phyloP scores from a whole-genome alignment of 2,797 vertebrate species.

The Melanogrammus aeglefinus region DNA sequence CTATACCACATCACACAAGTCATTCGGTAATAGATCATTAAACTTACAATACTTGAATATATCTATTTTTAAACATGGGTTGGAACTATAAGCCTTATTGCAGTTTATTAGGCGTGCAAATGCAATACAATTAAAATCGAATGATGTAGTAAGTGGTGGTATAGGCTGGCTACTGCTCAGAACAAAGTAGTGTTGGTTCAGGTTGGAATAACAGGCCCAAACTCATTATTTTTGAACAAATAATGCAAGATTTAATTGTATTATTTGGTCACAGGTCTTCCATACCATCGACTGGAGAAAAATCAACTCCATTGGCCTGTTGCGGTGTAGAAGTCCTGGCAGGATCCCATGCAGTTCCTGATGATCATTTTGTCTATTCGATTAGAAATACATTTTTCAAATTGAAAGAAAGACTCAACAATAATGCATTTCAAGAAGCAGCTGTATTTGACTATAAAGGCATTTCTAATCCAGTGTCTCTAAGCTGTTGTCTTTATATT shows the following conservation, averaged over 20 bases:
- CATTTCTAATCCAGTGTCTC: conserved; percentile 83
- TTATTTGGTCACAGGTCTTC: not conserved
- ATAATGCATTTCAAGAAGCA: conserved; percentile 74
- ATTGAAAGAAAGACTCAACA: conserved; percentile 38
- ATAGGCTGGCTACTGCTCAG: not conserved
- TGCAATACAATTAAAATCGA: not conserved
- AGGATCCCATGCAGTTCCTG: not conserved
- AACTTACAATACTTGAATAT: not conserved
- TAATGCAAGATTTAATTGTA: not conserved
- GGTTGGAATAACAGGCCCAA: not conserved
- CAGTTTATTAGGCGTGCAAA: not conserved
- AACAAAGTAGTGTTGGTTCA: not conserved
- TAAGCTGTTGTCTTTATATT: conserved; percentile 76
- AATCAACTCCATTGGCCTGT: not conserved
- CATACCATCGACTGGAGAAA: not conserved
- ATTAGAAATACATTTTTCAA: conserved; percentile 1
- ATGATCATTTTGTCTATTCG: conserved; percentile 2
- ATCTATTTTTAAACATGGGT: not conserved
- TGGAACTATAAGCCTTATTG: not conserved
- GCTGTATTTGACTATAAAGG: conserved; percentile 82
- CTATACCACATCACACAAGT: not conserved
- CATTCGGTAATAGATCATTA: not conserved
- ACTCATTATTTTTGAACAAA: not conserved
- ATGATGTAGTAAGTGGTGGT: not conserved
- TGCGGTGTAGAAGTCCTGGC: not conserved